phyloP scores from a whole-genome alignment of 2,113 vertebrate genomes.

The Thinocorus orbignyianus region DNA sequence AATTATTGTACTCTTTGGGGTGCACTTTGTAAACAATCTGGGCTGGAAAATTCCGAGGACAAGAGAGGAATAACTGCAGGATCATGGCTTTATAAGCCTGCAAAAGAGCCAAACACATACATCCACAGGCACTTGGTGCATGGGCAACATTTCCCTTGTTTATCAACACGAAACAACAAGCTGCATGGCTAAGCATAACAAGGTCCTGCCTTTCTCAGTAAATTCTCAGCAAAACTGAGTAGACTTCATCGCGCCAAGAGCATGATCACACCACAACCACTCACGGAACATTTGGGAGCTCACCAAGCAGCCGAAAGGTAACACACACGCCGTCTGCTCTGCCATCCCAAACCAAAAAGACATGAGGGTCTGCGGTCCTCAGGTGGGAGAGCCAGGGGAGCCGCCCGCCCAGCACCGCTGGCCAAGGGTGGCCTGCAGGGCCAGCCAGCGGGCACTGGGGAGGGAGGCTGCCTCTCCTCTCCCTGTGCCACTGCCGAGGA shows the following conservation, averaged over 20 bases:
- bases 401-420: accelerated
- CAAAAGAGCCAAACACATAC: background rate
- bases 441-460: accelerated
- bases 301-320: background rate
- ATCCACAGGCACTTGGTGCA: background rate
- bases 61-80: slow-evolving; percentile 43
- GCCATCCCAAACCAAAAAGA: background rate
- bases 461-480: background rate
- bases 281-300: background rate
- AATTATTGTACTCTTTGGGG: background rate
- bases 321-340: accelerated
- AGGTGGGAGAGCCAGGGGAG: background rate
- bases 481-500: background rate
- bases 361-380: background rate
- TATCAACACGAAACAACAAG: background rate
- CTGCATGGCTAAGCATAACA: background rate
- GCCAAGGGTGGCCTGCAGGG: background rate
- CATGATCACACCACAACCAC: background rate
- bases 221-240: background rate
- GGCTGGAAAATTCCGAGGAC: slow-evolving; percentile 33
- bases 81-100: background rate
- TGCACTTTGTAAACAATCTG: background rate
- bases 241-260: background rate
- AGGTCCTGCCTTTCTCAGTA: background rate
- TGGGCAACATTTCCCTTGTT: background rate